Base-by-base conservation (phyloP, 2,113 vertebrate species). In the Cyprinus carpio region DNA sequence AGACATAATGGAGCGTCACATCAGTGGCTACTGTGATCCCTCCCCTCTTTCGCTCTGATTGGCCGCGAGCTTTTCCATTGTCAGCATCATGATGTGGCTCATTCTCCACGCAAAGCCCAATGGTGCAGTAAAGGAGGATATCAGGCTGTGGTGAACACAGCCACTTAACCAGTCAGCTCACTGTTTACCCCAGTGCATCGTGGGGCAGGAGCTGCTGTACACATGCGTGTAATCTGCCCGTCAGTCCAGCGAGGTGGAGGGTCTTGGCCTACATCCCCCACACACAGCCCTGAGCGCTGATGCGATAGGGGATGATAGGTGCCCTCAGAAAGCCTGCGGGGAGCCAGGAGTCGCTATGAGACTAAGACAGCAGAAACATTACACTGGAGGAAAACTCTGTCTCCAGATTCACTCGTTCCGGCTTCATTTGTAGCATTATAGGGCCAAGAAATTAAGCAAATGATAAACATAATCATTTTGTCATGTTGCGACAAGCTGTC, bases 71-170 rank as follows among this genome's bases (percentile, higher is more conserved):
- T 76, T 86, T 83, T 37, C 81, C 20, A 84, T 83, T 88, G 85
- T 90, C 82, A 25, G 67, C 88, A 91, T 92, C 88, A 90, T 83
- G 88, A 6, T 78, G 75, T 23, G 16, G 29, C 72, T 76, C 58
- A 49, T 83, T 76, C 89, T 91, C 84, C 88, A 89, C 86, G 89
- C 89, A 90, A 90, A 91, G 91, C 88, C 89, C 86, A 94, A 94
- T 94, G 91, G 94, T 92, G 94, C 94, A 94, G 93, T 92, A 92
- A 94, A 94, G 88, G 77, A 89, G 91, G 92, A 94, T 89, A 93
- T 92, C 92, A 92, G 90, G 92, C 91, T 90, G 92, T 87, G 93
- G 91, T 92, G 89, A 92, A 89, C 89, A 80, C 89, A 29, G 91
- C 89, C 92, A 91, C 89, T 93, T 92, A 93, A 94, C 91, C 93